Percentiles rank a stretch among this genome's conserved stretches.
phyloP scores from a whole-genome alignment of 2,113 vertebrate genomes.

The Rhinolophus ferrumequinum region DNA sequence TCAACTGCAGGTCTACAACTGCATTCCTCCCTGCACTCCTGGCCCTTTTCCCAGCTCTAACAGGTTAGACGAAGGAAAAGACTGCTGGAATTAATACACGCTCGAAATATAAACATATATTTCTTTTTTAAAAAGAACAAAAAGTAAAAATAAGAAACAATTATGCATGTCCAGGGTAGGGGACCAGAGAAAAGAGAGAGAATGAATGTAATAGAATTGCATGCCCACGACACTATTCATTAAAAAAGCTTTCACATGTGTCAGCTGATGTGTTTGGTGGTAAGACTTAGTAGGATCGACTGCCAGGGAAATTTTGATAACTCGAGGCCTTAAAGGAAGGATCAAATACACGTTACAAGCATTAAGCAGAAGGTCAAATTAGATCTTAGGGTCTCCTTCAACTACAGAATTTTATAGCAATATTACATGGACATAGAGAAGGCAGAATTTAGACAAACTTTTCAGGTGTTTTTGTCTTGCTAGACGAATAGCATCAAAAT shows the following conservation, averaged over 20 bases:
- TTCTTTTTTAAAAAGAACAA: background rate
- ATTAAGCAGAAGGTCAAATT: background rate
- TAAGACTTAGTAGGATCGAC: background rate
- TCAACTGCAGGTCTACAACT: accelerated
- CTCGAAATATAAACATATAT: background rate
- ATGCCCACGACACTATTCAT: background rate
- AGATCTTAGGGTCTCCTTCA: background rate
- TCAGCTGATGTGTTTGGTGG: background rate
- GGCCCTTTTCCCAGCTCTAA: background rate
- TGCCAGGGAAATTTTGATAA: background rate
- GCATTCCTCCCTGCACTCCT: no score
- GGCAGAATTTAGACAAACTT: background rate
- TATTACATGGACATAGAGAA: background rate
- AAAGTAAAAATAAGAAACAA: background rate
- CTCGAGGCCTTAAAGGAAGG: background rate
- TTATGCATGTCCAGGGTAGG: background rate
- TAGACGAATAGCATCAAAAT: background rate
- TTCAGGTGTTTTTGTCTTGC: background rate
- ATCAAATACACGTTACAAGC: background rate
- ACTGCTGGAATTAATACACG: background rate
- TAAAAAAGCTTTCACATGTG: background rate
- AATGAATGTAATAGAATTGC: background rate
- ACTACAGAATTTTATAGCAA: background rate
- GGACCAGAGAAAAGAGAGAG: background rate
- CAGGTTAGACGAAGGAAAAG: background rate